Base-by-base conservation (phyloP, 2,113 vertebrate genomes). In the Corydoras sp. region DNA sequence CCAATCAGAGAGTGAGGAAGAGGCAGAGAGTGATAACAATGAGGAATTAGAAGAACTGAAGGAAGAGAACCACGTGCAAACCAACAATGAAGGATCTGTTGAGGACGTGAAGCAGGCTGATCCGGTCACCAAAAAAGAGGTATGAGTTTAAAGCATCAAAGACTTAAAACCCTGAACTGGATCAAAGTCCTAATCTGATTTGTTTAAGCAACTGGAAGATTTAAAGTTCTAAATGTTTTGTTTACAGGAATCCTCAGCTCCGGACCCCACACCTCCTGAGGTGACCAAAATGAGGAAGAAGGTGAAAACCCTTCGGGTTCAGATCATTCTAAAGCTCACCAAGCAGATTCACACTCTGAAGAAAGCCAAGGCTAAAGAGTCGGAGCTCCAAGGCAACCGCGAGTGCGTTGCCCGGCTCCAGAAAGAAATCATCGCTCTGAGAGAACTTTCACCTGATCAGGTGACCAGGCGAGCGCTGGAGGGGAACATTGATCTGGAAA, bases 261-360 rank as follows among this genome's bases (percentile, higher is more conserved):
- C 50, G 13, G 14, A 5, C 12, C 32, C 1, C n/a, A 12, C 68
- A 48, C 73, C 73, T 50, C 12, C 48, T 5, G 87, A 98, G 90
- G 92, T 99, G 80, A 93, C 98, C 7, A 94, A 88, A 83, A 93
- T 99, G 95, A 95, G 97, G 80, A 97, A 93, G 88, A 94, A 95
- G 81, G 92, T 97, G 78, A 98, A 94, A 86, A 93, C 92, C 79
- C 84, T 92, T 29, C 91, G 88, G 82, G 91, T 89, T 65, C 77
- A 96, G 78, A 85, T 92, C 77, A 93, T 94, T 80, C 91, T 94
- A 71, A 95, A 88, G 81, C 80, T 98, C 73, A 90, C 89, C 1
- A 90, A 95, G 48, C 91, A 93, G 75, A 91, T 94, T 0, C 5
- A 71, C 2, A 81, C 83, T 49, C 81, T 98, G 54, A 99, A 93